phyloP scores from a whole-genome alignment of 2,797 vertebrate species.

The Crocidura indochinensis region DNA sequence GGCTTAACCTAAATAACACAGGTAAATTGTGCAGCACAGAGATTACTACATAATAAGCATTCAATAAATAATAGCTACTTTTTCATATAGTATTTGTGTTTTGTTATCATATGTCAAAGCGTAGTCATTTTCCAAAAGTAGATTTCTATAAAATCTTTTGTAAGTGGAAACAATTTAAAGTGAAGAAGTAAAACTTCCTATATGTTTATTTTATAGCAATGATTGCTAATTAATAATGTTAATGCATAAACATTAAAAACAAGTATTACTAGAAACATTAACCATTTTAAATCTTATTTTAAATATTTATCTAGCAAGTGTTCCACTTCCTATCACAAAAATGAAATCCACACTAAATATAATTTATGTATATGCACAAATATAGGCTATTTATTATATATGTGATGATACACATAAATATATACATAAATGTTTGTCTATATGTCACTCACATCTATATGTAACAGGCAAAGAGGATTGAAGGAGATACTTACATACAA shows the following conservation, averaged over 20 bases:
- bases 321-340: constrained; percentile 5
- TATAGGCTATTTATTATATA: too few species aligned
- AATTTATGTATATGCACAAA: too few species aligned
- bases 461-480: background rate
- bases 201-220: too few species aligned
- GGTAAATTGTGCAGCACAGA: constrained; percentile 28
- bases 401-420: too few species aligned
- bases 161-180: background rate
- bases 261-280: constrained; percentile 48
- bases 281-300: constrained; percentile 62
- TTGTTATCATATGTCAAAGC: constrained; percentile 26
- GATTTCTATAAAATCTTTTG: background rate
- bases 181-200: background rate
- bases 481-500: background rate
- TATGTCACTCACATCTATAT: too few species aligned
- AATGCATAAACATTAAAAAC: too few species aligned
- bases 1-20: constrained; percentile 25
- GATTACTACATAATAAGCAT: background rate
- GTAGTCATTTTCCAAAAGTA: background rate
- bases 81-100: constrained; percentile 33
- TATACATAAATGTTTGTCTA: too few species aligned
- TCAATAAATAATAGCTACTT: constrained; percentile 6
- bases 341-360: background rate
- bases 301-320: constrained; percentile 47
- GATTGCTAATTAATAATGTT: too few species aligned